A percentile compares a stretch with the other conserved stretches of the same genome.
Conservation (phyloP, 2,113 vertebrate genomes). For the Columba janthina region DNA sequence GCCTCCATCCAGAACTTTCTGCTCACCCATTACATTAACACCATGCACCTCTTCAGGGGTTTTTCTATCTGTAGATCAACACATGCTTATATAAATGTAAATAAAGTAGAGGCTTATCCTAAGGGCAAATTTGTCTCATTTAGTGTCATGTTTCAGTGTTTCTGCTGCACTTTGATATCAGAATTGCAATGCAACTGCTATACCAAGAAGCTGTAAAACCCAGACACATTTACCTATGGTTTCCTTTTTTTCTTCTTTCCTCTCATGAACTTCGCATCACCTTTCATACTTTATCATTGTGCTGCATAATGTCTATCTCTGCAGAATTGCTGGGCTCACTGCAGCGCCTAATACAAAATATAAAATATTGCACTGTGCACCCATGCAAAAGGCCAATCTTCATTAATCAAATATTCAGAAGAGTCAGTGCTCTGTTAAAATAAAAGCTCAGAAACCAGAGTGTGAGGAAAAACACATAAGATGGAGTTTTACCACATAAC, state of each 20-base stretch:
- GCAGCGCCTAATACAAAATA: not conserved
- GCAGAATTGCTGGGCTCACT: conserved; percentile 14
- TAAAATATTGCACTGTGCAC: conserved; percentile 25
- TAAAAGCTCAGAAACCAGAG: not conserved
- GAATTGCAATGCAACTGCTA: not conserved
- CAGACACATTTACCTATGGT: not conserved
- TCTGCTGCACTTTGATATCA: not conserved
- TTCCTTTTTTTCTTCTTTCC: not conserved
- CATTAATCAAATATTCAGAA: conserved; percentile 54
- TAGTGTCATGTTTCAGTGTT: not conserved
- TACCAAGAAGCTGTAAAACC: not conserved
- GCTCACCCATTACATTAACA: accelerated
- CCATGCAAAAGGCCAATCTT: conserved; percentile 48
- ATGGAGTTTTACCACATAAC: not conserved
- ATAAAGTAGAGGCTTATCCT: not conserved
- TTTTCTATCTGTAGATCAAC: not conserved
- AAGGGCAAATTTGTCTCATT: not conserved
- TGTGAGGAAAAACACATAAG: not conserved
- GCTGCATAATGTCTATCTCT: conserved; percentile 20
- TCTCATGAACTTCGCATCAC: conserved; percentile 21
- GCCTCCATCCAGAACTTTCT: not conserved
- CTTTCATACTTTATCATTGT: conserved; percentile 13
- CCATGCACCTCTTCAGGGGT: not conserved
- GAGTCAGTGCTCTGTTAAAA: not conserved
- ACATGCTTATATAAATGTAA: not conserved